Percentiles rank a stretch among this genome's conserved stretches.
Evolutionary conservation across 2,888 invertebrate species (phyloP).

Genomic region (Drosophila acutilabella): DNA sequence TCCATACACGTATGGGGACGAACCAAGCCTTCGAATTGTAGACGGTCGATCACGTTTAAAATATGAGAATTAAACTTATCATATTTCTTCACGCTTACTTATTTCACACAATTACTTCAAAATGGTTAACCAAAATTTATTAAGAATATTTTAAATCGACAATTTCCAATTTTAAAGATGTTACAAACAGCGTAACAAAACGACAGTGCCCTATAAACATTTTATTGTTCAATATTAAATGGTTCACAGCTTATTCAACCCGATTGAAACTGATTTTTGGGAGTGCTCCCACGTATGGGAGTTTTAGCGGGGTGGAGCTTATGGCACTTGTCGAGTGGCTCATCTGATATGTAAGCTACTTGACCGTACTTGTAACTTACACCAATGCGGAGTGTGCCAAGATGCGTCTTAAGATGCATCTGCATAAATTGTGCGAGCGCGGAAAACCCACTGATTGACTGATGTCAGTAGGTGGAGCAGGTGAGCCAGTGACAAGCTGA

Average conservation of each 20-base stretch:
- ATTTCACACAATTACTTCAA: too few relatives aligned
- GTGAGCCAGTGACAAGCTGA: conserved; percentile 25
- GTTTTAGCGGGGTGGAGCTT: background rate
- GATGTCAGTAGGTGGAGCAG: conserved; percentile 39
- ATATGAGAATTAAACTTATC: too few relatives aligned
- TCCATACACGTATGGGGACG: too few relatives aligned
- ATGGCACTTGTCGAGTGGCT: conserved; percentile 3
- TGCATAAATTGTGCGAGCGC: too few relatives aligned
- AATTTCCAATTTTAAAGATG: too few relatives aligned
- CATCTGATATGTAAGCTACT: background rate
- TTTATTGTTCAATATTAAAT: background rate
- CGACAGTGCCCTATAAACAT: background rate
- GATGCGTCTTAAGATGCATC: conserved; percentile 38
- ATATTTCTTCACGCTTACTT: too few relatives aligned
- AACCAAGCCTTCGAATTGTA: too few relatives aligned
- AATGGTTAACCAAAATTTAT: too few relatives aligned
- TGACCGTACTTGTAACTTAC: too few relatives aligned
- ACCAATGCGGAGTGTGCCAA: background rate
- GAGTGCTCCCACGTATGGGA: background rate
- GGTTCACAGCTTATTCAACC: conserved; percentile 68
- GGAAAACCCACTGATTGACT: conserved; percentile 61
- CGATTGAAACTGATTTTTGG: conserved; percentile 10
- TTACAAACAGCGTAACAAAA: conserved; percentile 7
- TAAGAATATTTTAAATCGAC: too few relatives aligned
- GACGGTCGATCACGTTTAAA: too few relatives aligned